These are phyloP conservation scores for Drosophila demipolita DNA, from an alignment of 2,888 invertebrate genomes.

Conservation along the genomic window DNA sequence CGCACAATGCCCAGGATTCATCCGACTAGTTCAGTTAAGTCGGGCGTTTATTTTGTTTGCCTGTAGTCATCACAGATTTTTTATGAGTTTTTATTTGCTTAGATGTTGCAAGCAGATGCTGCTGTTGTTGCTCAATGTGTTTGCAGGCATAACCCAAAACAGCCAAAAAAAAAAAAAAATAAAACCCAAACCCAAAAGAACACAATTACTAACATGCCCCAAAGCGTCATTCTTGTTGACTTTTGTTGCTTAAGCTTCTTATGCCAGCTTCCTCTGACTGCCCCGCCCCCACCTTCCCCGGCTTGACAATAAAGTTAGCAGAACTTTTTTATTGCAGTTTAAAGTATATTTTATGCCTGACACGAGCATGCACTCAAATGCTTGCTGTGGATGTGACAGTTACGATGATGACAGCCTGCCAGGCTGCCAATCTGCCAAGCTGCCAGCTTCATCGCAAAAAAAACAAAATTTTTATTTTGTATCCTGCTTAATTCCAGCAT, in stretches of 20 bases:
- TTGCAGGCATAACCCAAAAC: constrained; percentile 24
- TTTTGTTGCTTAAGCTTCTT: constrained; percentile 52
- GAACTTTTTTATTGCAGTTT: constrained; percentile 76
- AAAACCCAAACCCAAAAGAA: constrained; percentile 25
- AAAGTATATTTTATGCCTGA: constrained; percentile 55
- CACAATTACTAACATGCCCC: constrained; percentile 69
- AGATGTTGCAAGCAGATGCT: constrained; percentile 49
- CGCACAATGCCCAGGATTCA: constrained; percentile 48
- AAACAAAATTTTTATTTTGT: constrained; percentile 32
- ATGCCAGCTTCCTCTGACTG: background rate
- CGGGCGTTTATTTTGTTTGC: constrained; percentile 54
- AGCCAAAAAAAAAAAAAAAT: background rate
- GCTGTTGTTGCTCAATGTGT: constrained; percentile 37
- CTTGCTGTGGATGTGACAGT: constrained; percentile 29
- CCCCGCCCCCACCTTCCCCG: too few relatives aligned
- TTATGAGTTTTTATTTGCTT: constrained; percentile 68
- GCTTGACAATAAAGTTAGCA: constrained; percentile 46
- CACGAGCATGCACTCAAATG: constrained; percentile 44
- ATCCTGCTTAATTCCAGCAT: constrained; percentile 44
- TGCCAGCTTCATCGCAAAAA: constrained; percentile 55
- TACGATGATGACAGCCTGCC: constrained; percentile 50
- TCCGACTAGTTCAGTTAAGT: constrained; percentile 46
- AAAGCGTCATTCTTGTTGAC: constrained; percentile 49
- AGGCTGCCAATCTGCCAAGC: background rate
- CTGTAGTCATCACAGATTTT: constrained; percentile 46